Conservation (phyloP, 1,140 invertebrate species). For the Ridgeia piscesae region DNA sequence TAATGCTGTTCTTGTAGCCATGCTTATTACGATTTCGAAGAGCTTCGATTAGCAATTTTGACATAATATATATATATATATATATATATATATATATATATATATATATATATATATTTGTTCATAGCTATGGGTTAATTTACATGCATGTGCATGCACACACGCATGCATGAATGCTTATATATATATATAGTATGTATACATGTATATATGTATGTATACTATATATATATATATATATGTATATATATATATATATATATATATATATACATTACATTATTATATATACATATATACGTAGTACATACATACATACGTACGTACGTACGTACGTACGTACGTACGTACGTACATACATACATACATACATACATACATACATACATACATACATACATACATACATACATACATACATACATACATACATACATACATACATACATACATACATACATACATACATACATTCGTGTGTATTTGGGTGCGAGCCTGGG, state of each 20-base stretch:
- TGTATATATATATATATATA: neutral
- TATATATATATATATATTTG: too few species aligned
- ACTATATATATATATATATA: too few species aligned
- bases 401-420: neutral
- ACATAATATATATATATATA: too few species aligned
- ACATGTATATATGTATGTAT: too few species aligned
- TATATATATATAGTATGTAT: too few species aligned
- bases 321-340: neutral
- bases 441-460: neutral
- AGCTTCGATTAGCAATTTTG: too few species aligned
- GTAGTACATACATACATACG: neutral
- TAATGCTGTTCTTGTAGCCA: too few species aligned
- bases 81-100: too few species aligned
- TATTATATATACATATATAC: constrained; percentile 18
- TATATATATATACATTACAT: constrained; percentile 22
- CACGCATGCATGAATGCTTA: too few species aligned
- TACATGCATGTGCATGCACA: too few species aligned
- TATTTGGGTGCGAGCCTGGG: neutral
- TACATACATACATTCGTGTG: neutral
- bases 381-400: neutral
- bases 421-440: neutral
- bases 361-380: neutral
- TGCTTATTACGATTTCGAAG: too few species aligned
- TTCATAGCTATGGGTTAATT: too few species aligned
- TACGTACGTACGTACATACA: neutral